A percentile compares a stretch with the other conserved stretches of the same genome.
phyloP scores from a whole-genome alignment of 35 echinoderm and acorn worm genomes.

The Heliocidaris erythrogramma region DNA sequence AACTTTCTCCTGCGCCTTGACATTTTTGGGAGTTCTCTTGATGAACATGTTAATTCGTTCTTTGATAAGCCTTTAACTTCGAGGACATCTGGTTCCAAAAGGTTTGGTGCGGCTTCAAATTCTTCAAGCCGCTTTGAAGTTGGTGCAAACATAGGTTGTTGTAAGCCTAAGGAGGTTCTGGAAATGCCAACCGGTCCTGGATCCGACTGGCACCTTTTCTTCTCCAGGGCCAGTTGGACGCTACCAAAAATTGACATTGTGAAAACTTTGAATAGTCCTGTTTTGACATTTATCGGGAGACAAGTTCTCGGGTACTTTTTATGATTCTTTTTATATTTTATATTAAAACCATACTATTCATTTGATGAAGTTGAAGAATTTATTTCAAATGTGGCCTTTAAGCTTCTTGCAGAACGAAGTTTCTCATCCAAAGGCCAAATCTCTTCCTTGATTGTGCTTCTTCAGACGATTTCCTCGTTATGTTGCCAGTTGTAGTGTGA shows the following conservation, averaged over 20 bases:
- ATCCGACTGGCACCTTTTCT: not conserved
- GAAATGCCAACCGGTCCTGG: not conserved
- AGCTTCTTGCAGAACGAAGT: too few species aligned
- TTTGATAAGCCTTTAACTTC: not conserved
- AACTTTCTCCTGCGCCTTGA: not conserved
- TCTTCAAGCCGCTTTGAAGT: not conserved
- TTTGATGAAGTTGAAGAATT: not conserved
- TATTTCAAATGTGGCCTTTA: too few species aligned
- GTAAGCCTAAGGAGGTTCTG: not conserved
- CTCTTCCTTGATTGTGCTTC: not conserved
- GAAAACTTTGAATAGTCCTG: not conserved
- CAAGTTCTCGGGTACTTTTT: not conserved
- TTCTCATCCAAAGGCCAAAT: not conserved
- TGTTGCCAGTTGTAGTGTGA: not conserved
- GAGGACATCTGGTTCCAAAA: not conserved
- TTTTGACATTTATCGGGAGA: not conserved
- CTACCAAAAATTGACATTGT: not conserved
- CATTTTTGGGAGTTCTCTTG: constrained; percentile 1
- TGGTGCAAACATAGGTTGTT: not conserved
- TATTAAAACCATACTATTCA: not conserved
- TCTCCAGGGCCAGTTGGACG: not conserved
- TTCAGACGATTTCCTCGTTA: not conserved
- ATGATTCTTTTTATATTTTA: too few species aligned
- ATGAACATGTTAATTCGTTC: not conserved
- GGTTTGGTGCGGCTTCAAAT: not conserved